Base-by-base conservation (phyloP, 2,888 invertebrate genomes). In the Cheilosia vulpina region DNA sequence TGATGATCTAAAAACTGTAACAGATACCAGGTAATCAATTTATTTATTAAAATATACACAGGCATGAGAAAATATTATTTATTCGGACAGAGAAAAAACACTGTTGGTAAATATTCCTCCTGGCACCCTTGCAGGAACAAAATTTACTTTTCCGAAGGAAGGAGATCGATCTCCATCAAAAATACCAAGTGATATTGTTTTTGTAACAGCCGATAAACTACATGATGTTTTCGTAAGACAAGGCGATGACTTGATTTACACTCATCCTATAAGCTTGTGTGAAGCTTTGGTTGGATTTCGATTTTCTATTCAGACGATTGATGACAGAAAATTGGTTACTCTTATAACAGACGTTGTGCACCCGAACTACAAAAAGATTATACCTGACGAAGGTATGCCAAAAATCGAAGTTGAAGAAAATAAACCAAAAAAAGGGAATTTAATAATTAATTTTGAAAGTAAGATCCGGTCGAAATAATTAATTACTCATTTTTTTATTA, bases 111-210 rank as follows among this genome's bases (percentile, higher is more conserved):
- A 95, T 0, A 95, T 97, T 65, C 94, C 94, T 87, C 96, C 96
- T 0, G 97, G 97, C 0, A 94, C 96, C 66, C 94, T 94, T 69
- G 93, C 95, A 0, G 96, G 95, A 13, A 96, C 96, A 0, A 94
- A 95, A 89, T 95, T 96, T 60, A 93, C 93, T 83, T 97, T 97
- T 89, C 94, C 94, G 45, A 95, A 96, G 89, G 96, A 96, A 91
- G 97, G 97, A 0, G 97, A 97, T 91, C 95, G 96, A 88, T 95
- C 95, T 31, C 95, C 96, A 0, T 95, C 95, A 2, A 94, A 94
- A 75, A 90, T 93, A 89, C 89, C 92, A 91, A 96, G 96, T 31
- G 96, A 97, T 90, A 94, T 97, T 0, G 93, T 96, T 81, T 96
- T 97, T 89, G 93, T 96, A 71, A 95, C 94, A 0, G 94, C 95